Conservation (phyloP, 1,140 invertebrate species). For the Argopecten irradians region DNA sequence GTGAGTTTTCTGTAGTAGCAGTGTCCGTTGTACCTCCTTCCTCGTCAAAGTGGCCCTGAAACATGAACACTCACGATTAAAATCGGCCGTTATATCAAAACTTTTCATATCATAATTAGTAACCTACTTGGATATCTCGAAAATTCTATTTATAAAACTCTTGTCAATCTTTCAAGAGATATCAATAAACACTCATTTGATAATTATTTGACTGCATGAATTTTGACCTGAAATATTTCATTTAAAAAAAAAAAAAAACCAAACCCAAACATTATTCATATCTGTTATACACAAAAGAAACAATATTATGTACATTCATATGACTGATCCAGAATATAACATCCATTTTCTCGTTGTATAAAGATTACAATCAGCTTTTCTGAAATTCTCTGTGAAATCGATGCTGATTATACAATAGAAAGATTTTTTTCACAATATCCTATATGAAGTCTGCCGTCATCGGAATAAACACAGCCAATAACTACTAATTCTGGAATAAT, state of each 20-base stretch:
- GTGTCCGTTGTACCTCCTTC: conserved; percentile 76
- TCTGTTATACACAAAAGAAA: too few species aligned
- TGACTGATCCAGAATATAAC: background rate
- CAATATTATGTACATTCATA: background rate
- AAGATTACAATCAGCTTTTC: background rate
- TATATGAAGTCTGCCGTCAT: background rate
- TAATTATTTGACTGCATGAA: too few species aligned
- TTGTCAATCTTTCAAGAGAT: too few species aligned
- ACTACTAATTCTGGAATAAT: background rate
- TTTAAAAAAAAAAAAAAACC: too few species aligned
- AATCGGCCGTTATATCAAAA: background rate
- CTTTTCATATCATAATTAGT: background rate
- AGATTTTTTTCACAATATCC: background rate
- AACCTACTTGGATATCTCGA: too few species aligned
- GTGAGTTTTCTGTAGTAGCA: conserved; percentile 74
- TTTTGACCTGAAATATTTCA: too few species aligned
- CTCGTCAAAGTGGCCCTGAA: conserved; percentile 71
- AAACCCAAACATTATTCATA: too few species aligned
- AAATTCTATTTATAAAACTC: too few species aligned
- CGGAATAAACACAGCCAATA: background rate
- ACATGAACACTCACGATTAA: conserved; percentile 28
- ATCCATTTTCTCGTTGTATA: background rate
- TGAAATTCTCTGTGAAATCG: too few species aligned
- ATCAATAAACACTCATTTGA: too few species aligned
- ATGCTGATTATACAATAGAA: background rate